Percentiles rank a stretch among this genome's conserved stretches.
Conservation (phyloP, 1,140 invertebrate genomes). For the Plutomurus gul region DNA sequence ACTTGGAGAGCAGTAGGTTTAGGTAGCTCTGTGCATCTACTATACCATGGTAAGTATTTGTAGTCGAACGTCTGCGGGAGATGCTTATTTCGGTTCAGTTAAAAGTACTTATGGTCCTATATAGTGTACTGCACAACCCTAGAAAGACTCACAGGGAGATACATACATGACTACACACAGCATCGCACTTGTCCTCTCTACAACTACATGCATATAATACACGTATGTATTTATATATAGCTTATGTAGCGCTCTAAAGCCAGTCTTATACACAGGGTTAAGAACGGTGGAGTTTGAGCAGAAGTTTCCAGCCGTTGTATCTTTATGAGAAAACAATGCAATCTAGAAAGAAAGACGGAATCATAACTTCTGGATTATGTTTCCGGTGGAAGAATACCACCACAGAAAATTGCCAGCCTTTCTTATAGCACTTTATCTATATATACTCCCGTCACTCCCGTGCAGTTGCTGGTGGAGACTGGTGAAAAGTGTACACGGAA, state of each 20-base stretch:
- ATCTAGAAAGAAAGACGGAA: constrained; percentile 35
- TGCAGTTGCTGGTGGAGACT: too few relatives aligned
- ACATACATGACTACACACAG: background rate
- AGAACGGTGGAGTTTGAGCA: constrained; percentile 4
- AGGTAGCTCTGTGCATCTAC: too few relatives aligned
- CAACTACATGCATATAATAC: too few relatives aligned
- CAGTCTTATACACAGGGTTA: too few relatives aligned
- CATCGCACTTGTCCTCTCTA: background rate
- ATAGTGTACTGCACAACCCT: too few relatives aligned
- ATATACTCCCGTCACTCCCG: too few relatives aligned
- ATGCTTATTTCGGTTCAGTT: too few relatives aligned
- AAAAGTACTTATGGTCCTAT: too few relatives aligned
- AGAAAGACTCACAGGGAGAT: background rate
- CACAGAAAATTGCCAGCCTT: constrained; percentile 23
- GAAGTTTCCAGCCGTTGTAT: constrained; percentile 12
- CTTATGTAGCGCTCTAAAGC: too few relatives aligned
- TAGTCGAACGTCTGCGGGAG: too few relatives aligned
- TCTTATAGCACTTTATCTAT: background rate
- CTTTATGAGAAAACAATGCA: constrained; percentile 29
- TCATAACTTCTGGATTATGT: constrained; percentile 48
- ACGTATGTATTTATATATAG: background rate
- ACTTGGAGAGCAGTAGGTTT: background rate
- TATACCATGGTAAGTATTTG: too few relatives aligned
- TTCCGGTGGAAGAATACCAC: constrained; percentile 33
- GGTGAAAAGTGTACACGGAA: too few relatives aligned